A percentile compares a stretch with the other conserved stretches of the same genome.
These are phyloP conservation scores for Trachemys scripta DNA, from an alignment of 2,113 vertebrate genomes.

Conservation along the genomic window DNA sequence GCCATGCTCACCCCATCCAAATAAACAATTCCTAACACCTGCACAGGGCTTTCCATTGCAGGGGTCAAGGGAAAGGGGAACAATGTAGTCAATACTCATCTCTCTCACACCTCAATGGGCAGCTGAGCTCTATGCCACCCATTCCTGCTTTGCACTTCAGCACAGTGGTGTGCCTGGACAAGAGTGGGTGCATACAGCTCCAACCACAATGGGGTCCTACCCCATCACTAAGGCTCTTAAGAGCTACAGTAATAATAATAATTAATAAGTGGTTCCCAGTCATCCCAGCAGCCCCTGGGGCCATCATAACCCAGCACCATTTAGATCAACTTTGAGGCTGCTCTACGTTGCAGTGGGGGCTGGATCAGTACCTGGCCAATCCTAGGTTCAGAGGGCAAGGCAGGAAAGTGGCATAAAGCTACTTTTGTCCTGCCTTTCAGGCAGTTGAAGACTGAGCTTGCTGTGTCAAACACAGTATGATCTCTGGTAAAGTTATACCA, in stretches of 20 bases:
- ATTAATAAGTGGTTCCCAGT: background rate
- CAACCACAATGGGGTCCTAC: too few species aligned
- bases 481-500: background rate
- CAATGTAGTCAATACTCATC: too few species aligned
- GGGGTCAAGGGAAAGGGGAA: too few species aligned
- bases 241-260: too few species aligned
- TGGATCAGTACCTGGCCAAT: background rate
- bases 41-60: too few species aligned
- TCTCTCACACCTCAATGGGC: too few species aligned
- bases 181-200: too few species aligned
- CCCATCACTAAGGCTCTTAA: too few species aligned
- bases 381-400: background rate
- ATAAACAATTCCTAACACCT: too few species aligned
- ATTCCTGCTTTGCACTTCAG: background rate
- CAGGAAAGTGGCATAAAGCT: background rate
- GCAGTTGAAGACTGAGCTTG: background rate
- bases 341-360: background rate
- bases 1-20: too few species aligned
- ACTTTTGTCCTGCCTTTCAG: background rate
- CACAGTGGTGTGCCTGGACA: too few species aligned
- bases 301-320: accelerated
- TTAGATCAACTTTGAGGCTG: background rate
- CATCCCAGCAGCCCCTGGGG: background rate
- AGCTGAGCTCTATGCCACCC: background rate
- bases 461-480: background rate